Percentiles rank a stretch among this genome's conserved stretches.
phyloP scores from a whole-genome alignment of 2,113 vertebrate genomes.

The Scomber colias region DNA sequence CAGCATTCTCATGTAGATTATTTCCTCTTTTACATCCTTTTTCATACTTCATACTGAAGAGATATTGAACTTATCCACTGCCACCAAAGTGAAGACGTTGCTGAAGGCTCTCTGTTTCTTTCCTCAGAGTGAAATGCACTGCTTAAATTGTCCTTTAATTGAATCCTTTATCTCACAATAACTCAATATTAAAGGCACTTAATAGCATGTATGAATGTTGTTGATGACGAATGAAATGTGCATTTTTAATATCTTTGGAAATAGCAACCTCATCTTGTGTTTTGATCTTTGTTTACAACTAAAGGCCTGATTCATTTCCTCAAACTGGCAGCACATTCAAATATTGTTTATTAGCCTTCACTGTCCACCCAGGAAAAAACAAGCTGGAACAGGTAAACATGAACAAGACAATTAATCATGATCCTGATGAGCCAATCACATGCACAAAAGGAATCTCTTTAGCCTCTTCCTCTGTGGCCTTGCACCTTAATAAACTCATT shows the following conservation, averaged over 20 bases:
- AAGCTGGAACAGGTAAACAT: not conserved
- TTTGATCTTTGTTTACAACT: conserved; percentile 11
- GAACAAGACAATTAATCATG: not conserved
- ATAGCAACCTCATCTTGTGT: not conserved
- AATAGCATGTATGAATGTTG: not conserved
- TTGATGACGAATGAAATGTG: not conserved
- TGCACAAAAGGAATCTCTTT: not conserved
- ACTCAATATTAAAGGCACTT: conserved; percentile 1
- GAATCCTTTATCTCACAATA: not conserved
- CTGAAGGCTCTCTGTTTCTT: conserved; percentile 2
- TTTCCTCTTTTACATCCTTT: conserved; percentile 6
- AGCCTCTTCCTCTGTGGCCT: conserved; percentile 1
- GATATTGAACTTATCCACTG: conserved; percentile 8
- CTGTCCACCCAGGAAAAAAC: not conserved
- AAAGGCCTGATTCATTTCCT: not conserved
- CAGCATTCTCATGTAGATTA: not conserved
- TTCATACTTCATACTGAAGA: conserved; percentile 7
- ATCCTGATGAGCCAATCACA: not conserved
- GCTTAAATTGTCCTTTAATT: conserved; percentile 15
- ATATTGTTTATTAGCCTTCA: not conserved
- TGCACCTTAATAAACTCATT: not conserved
- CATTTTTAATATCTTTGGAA: conserved; percentile 16
- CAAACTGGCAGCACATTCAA: not conserved
- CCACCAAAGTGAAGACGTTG: not conserved
- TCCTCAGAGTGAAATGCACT: not conserved